Base-by-base conservation (phyloP, 2,888 invertebrate genomes). In the Diachrysia chrysitis region DNA sequence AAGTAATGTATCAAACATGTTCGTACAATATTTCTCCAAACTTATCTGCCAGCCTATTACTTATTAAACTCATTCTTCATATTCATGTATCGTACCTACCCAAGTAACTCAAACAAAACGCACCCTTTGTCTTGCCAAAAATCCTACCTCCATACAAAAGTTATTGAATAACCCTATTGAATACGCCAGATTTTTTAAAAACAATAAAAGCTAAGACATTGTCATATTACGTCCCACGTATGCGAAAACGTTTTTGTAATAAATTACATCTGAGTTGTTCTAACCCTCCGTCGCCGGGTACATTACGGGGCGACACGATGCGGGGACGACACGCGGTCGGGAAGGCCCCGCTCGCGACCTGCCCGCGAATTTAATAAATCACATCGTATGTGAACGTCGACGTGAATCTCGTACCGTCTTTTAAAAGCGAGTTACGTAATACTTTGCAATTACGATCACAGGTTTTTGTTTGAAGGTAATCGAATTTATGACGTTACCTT, bases 351-450 rank as follows among this genome's bases (percentile, higher is more conserved):
- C 54, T 25, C 59, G 64, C 60, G 51, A 62, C 19, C 63, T 51
- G 61, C 61, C 63, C 69, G 71, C 73, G 68, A 76, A 79, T 83
- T 79, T 81, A 79, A 84, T 84, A 82, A 81, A 83, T 84, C 79
- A 77, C 69, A 68, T 64, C 61, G 56, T 51, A 69, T 60, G 59
- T 75, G 73, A 80, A 60, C 75, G 72, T 61, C 48, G 48, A 10
- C 19, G 48, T 56, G 48, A 77, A 75, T 63, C 68, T 73, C 70
- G 54, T 76, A 66, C 57, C 63, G 14, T 63, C 53, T 66, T 58
- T 65, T 17, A 66, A 32, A 16, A 17, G 16, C 12, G 53, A 48
- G 60, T 53, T 53, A 37, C 53, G 51, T n/a, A 12, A 42, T 58
- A 21, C 29, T 37, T 16, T 21, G 12, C 48, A 51, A 51, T 51